Evolutionary conservation across 2,888 invertebrate species (phyloP).

Genomic region (Drosophila aldrichi): DNA sequence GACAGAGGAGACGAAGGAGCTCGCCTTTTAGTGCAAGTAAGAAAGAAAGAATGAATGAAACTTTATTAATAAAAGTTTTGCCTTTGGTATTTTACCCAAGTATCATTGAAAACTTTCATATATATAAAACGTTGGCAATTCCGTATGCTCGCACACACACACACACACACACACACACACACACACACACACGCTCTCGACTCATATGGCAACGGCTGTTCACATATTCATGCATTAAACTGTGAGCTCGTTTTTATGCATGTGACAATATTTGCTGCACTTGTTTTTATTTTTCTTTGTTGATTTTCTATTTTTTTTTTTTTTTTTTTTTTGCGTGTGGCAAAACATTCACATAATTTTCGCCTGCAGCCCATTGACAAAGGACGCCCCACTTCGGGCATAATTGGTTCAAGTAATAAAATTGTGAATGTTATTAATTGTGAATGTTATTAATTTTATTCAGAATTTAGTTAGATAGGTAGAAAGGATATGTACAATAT

Average conservation of each 20-base stretch:
- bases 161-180: slow-evolving; percentile 4
- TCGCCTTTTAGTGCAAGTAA: slow-evolving; percentile 33
- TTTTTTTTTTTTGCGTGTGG: not conserved
- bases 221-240: slow-evolving; percentile 70
- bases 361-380: not conserved
- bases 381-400: not conserved
- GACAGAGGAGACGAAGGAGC: slow-evolving; percentile 17
- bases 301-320: not conserved
- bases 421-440: slow-evolving; percentile 18
- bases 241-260: slow-evolving; percentile 69
- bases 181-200: slow-evolving; percentile 13
- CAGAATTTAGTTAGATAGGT: too few relatives aligned
- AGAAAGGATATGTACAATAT: too few relatives aligned
- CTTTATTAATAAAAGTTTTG: slow-evolving; percentile 82
- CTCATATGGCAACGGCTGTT: slow-evolving; percentile 74
- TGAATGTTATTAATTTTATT: not conserved
- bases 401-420: slow-evolving; percentile 26
- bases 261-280: slow-evolving; percentile 70
- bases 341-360: slow-evolving; percentile 6
- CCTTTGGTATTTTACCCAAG: slow-evolving; percentile 78
- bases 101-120: slow-evolving; percentile 80
- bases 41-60: slow-evolving; percentile 78
- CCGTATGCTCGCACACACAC: slow-evolving; percentile 29
- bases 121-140: slow-evolving; percentile 69
- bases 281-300: slow-evolving; percentile 49